Base-by-base conservation (phyloP, 2,797 vertebrate species). In the Enoplosus armatus region DNA sequence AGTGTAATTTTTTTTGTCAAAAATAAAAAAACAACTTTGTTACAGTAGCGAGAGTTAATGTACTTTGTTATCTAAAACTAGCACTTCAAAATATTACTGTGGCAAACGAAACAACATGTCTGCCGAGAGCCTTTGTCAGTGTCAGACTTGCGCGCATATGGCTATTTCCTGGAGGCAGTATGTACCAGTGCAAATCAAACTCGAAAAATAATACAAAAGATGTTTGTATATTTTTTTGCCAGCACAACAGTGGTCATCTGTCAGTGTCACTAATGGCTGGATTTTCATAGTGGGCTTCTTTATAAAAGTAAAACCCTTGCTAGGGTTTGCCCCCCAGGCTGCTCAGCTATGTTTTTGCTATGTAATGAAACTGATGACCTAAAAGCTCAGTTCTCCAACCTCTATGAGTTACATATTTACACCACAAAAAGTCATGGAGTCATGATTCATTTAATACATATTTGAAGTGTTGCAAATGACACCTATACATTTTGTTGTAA, bases 91-190 rank as follows among this genome's bases (percentile, higher is more conserved):
- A 27, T 53, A 15, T 0, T 26, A 6, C 15, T 6, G 50, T 54
- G 14, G 31, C 15, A 29, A 15, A 53, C 12, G 27, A 7, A 27
- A 53, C 22, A 48, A n/a, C 9, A 24, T 14, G 7, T 50, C 48
- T 53, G n/a, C 14, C 7, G 2, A 41, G 11, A 53, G 20, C 35
- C 20, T 18, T 53, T 29, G 31, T 53, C 35, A 31, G 18, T 50
- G 59, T 60, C 24, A 53, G 41, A 41, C 33, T 51, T 74, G 43
- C 8, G 15, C 18, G 26, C 4, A 41, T 24, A 51, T 18, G 35
- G 51, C 18, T 74, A 22, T 55, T 47, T 74, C 18, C 31, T 53
- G 15, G 59, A 43, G 37, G 37, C 37, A 39, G n/a, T n/a, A n/a
- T n/a, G n/a, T n/a, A n/a, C n/a, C n/a, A n/a, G n/a, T n/a, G n/a